Base-by-base conservation (phyloP, 2,888 invertebrate genomes). In the Junonia oenone region DNA sequence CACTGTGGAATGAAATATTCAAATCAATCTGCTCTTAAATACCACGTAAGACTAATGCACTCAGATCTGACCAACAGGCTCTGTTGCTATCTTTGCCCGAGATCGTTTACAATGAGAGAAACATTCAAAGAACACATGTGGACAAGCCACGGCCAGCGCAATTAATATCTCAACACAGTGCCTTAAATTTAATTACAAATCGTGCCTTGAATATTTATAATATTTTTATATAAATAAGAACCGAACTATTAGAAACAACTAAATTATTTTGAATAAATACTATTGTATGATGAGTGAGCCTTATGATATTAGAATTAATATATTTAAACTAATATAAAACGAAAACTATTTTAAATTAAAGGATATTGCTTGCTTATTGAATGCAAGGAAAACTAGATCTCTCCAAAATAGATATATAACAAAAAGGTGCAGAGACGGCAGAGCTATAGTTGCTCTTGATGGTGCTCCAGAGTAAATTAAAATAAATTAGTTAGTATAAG, bases 121-220 rank as follows among this genome's bases (percentile, higher is more conserved):
- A 92, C 92, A 38, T 93, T 92, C 75, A 93, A 93, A 75, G 92
- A 92, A 66, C 94, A 94, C 72, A 93, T 94, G 93, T 92, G 92
- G 83, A 91, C 92, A 57, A 92, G 90, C 69, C 94, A 94, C 72
- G 92, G 92, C 63, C 91, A 92, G 71, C 85, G 92, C 75, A 93
- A 92, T 80, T 93, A 79, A 88, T 65, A 55, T 59, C 49, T 53
- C 55, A 56, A 59, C 65, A 65, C 11, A 19, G n/a, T 70, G 85
- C 86, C 86, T 86, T 84, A 78, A 46, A 55, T 63, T 53, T 55
- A 52, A 52, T 55, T 52, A 26, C 22, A 55, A 38, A 52, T 55
- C 53, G 62, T 62, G 62, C 62, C 62, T 62, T 62, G 33, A 55
- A 47, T n/a, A 33, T 33, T 33, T 33, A 33, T 9, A 48, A 51